Evolutionary conservation across 2,888 invertebrate species (phyloP), one percentile per base, ranked within the genome.

Genomic region (Aelia acuminata): DNA sequence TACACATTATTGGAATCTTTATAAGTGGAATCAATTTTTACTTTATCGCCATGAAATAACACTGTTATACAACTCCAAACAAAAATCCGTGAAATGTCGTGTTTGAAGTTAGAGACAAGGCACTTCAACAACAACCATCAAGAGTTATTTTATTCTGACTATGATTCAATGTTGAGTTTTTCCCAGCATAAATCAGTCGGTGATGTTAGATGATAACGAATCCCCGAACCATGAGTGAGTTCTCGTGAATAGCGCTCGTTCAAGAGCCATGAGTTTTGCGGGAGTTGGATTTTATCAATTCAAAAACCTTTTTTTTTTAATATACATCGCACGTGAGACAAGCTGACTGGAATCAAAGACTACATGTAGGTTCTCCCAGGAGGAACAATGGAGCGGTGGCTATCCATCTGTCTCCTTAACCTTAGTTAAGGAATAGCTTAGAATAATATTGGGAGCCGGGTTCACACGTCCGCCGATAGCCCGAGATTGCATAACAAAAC

Each of bases 361-460:
- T 43, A 47, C 43, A 39, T n/a, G 43, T 18, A 35, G n/a, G 13
- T 22, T n/a, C n/a, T 80, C 43, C n/a, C 39, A 80, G n/a, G 80
- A 22, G 39, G 43, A 39, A 39, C 80, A 43, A 47, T 80, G 80
- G 39, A 0, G 43, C 39, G 11, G 80, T 80, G 43, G 80, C n/a
- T 20, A 80, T 80, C 80, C 80, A 80, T 47, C 80, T 43, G 80
- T 47, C 80, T 80, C 80, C 43, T 80, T 80, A 43, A 47, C 80
- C 43, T 80, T n/a, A n/a, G n/a, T n/a, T n/a, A n/a, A n/a, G n/a
- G 80, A 80, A 80, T 80, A 80, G 43, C 2, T 80, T 80, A 80
- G 80, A 47, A 39, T 80, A 80, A 80, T 80, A 80, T 80, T n/a
- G 43, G 43, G 43, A 70, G 22, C 43, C n/a, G 80, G 43, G 43